phyloP scores from a whole-genome alignment of 2,888 invertebrate species.

The Drymonia ruficornis region DNA sequence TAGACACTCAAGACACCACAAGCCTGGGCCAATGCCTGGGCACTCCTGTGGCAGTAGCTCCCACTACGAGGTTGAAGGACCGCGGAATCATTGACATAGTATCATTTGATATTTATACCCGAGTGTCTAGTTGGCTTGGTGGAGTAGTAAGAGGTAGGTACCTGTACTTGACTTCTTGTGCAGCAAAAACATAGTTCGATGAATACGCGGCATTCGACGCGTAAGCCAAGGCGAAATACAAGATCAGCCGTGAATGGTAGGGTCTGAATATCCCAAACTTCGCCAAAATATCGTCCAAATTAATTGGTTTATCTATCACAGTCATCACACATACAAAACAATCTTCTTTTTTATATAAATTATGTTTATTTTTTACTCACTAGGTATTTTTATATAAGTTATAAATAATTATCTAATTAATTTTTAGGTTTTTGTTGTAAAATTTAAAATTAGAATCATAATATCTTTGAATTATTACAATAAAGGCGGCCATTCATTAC shows the following conservation, averaged over 20 bases:
- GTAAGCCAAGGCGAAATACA: constrained; percentile 83
- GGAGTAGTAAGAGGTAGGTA: constrained; percentile 6
- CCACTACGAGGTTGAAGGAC: too few species aligned
- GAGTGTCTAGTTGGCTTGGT: too few species aligned
- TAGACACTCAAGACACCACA: too few species aligned
- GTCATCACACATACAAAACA: constrained; percentile 1
- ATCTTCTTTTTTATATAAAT: background rate
- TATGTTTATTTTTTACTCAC: background rate
- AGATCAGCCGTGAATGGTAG: constrained; percentile 83
- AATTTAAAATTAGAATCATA: background rate
- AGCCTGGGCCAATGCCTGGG: too few species aligned
- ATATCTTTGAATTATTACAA: background rate
- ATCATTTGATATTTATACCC: too few species aligned
- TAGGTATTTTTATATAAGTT: too few species aligned
- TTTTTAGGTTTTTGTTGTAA: too few species aligned
- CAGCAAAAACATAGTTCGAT: constrained; percentile 87
- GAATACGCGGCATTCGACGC: constrained; percentile 85
- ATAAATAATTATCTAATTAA: background rate
- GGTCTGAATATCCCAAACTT: constrained; percentile 82
- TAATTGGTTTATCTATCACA: constrained; percentile 16
- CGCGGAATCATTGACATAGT: too few species aligned
- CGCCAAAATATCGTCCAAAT: constrained; percentile 67
- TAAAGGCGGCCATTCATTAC: background rate
- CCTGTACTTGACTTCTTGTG: constrained; percentile 84
- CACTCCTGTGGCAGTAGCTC: too few species aligned